Evolutionary conservation across 2,113 vertebrate genomes (phyloP).

Genomic region (Orycteropus afer): DNA sequence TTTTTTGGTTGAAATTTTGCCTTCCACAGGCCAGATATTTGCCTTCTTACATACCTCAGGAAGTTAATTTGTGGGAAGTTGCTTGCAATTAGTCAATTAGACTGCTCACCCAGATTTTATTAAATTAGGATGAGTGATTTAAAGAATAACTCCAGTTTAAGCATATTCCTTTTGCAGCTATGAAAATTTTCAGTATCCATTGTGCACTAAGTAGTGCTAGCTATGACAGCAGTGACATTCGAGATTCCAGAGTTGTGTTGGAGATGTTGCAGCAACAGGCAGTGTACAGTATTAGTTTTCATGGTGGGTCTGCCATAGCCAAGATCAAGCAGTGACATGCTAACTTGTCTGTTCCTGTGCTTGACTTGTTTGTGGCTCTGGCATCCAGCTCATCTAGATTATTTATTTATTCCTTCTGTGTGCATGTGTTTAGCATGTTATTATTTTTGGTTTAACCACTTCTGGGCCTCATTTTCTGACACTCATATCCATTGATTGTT

Average conservation of each 20-base stretch:
- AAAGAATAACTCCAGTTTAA: not conserved
- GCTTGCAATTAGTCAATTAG: not conserved
- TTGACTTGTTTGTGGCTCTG: not conserved
- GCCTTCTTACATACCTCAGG: not conserved
- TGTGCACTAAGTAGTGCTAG: not conserved
- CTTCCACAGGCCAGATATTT: not conserved
- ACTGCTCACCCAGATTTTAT: not conserved
- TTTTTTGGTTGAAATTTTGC: not conserved
- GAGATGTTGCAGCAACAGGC: fast-evolving
- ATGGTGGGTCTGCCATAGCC: not conserved
- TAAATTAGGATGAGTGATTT: not conserved
- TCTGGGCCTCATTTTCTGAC: not conserved
- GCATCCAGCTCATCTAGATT: not conserved
- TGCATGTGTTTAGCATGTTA: not conserved
- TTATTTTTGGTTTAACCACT: not conserved
- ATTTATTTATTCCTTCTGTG: not conserved
- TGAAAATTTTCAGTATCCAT: not conserved
- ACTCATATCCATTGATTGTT: not conserved
- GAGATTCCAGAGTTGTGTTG: not conserved
- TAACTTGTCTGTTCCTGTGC: not conserved
- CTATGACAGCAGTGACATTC: no score
- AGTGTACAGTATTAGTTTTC: no score
- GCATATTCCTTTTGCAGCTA: not conserved
- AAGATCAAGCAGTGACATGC: not conserved
- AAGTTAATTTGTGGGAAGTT: not conserved